Evolutionary conservation across 1,140 invertebrate genomes (phyloP), one percentile per base, ranked within the genome.

Genomic region (Thaumetopoea pityocampa): DNA sequence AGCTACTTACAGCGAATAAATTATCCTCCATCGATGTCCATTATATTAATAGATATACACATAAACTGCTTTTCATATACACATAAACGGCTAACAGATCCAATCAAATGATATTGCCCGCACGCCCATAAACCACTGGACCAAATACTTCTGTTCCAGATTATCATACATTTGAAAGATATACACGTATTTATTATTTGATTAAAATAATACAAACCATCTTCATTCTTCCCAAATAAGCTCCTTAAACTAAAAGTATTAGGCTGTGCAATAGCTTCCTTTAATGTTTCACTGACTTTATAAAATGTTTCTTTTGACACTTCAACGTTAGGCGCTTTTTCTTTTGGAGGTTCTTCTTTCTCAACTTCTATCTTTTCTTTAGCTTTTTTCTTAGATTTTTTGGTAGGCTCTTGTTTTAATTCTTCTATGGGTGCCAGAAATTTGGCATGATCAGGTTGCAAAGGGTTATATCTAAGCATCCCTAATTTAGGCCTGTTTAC

Each of bases 231-330:
- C 5, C 84, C 76, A 77, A 89, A 88, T 18, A 85, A 65, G 62
- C 87, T 87, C 37, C 89, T 69, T 15, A 91, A 73, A 73, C 88
- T 91, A 56, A 91, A 91, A 36, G 69, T 55, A 44, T 63, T 79
- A 22, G 83, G 79, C 43, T 87, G 70, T 32, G 77, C 74, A 17
- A 90, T 82, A 22, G 81, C 72, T 40, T 87, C 78, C 48, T 86
- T 86, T 8, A 90, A 70, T 23, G 84, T 78, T 7, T 90, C 86
- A 37, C 86, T 87, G n/a, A 90, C 84, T 68, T 87, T 83, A 69
- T 89, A 90, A 79, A 90, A 91, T 24, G 88, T 67, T 55, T 90
- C 88, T 58, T 89, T 88, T 4, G 89, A 89, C n/a, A 88, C 87
- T 76, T 87, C 77, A n/a, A 67, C 41, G 33, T 78, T 77, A 50